Evolutionary conservation across 2,113 vertebrate species (phyloP), one percentile per base, ranked within the genome.

Genomic region (Mirza zaza): DNA sequence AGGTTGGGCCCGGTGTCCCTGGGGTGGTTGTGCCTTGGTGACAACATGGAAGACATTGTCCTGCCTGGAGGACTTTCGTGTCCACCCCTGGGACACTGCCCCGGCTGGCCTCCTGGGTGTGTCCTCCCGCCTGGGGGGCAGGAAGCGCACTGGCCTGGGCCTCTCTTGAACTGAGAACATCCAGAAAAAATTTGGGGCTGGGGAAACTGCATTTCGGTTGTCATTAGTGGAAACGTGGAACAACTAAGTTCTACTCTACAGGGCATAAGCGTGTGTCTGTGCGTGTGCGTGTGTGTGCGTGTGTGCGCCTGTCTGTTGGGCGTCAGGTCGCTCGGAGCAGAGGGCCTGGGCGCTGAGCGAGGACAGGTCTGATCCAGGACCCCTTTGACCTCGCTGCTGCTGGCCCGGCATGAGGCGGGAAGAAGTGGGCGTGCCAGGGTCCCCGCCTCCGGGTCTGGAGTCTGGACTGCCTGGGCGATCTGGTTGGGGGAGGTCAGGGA

Each of bases 1-100:
- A 0, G 0, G 0, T 8, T n/a, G 57, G 29, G 15, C 25, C n/a
- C 67, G 13, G 12, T 8, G 61, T 6, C 9, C 42, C 36, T 34
- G 34, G 36, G 42, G 34, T 14, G 8, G 1, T 3, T 36, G 29
- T n/a, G 68, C n/a, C 65, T 57, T 27, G 9, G 36, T 48, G 32
- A 6, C 52, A 52, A 52, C 52, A 18, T 18, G 12, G 48, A 63
- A 21, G 68, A 57, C 48, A 34, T 2, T 2, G 21, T 81, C 6
- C 48, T 68, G 14, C 3, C 50, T 25, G 34, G 4, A 63, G 45
- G 8, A 13, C 8, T 25, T 21, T 36, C 2, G 2, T 9, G 57
- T 67, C n/a, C 4, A 23, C 6, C 29, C 34, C 29, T 65, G 12
- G 50, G n/a, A 48, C 39, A 65, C 14, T 42, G 18, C 21, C 34